Evolutionary conservation across 2,797 vertebrate species (phyloP).

Genomic region (Enteromius fasciolatus): DNA sequence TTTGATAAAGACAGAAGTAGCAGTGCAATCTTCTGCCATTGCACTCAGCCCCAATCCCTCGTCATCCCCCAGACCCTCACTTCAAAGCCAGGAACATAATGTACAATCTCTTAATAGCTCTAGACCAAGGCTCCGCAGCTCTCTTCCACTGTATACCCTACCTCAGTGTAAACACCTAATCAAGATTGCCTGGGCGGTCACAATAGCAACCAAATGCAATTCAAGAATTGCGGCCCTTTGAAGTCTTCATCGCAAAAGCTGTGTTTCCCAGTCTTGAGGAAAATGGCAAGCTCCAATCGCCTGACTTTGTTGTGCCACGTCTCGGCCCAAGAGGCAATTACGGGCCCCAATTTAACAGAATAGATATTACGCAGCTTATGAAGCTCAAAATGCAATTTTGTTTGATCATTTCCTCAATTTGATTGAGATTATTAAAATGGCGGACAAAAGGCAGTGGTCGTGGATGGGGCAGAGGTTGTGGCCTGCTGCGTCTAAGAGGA

Average conservation of each 20-base stretch:
- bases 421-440: slow-evolving; percentile 98
- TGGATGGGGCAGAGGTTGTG: slow-evolving; percentile 82
- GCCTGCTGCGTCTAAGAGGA: slow-evolving; percentile 83
- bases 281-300: slow-evolving; percentile 95
- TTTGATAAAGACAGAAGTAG: slow-evolving; percentile 90
- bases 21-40: slow-evolving; percentile 90
- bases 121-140: slow-evolving; percentile 96
- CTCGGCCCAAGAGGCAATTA: slow-evolving; percentile 94
- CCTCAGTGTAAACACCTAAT: slow-evolving; percentile 99
- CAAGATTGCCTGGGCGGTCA: slow-evolving; percentile 95
- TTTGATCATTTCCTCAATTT: slow-evolving; percentile 96
- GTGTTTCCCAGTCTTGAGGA: slow-evolving; percentile 94
- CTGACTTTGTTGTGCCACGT: slow-evolving; percentile 98
- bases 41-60: slow-evolving; percentile 89
- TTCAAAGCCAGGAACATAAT: slow-evolving; percentile 99
- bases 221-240: slow-evolving; percentile 96
- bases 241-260: slow-evolving; percentile 96
- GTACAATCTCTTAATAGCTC: slow-evolving; percentile 99
- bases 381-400: slow-evolving; percentile 96
- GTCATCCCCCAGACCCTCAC: slow-evolving; percentile 91
- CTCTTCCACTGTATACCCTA: slow-evolving; percentile 91
- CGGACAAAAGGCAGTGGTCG: slow-evolving; percentile 81
- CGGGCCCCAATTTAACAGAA: slow-evolving; percentile 95
- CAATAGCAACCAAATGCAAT: slow-evolving; percentile 99
- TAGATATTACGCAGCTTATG: slow-evolving; percentile 99